Evolutionary conservation across 2,797 vertebrate genomes (phyloP).

Genomic region (Cercopithecus diana): DNA sequence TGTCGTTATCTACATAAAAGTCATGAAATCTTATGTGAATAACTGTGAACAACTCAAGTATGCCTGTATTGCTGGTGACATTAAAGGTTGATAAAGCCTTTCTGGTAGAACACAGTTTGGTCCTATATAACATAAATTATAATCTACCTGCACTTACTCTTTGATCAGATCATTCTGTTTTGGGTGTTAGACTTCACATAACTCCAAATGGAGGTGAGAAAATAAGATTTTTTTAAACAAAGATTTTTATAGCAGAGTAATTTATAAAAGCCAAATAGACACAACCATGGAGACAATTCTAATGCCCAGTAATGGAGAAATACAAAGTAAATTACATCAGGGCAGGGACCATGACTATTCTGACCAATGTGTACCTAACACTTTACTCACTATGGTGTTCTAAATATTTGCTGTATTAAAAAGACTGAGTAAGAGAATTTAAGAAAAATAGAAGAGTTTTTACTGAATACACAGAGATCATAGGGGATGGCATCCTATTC

Average conservation of each 20-base stretch:
- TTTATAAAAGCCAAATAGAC: conserved; percentile 24
- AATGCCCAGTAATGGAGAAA: background rate
- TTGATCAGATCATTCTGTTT: conserved; percentile 8
- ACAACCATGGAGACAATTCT: background rate
- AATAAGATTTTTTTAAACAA: background rate
- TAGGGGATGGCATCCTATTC: background rate
- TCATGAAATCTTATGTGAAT: background rate
- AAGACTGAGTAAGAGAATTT: background rate
- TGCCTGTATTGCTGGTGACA: background rate
- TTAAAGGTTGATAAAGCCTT: background rate
- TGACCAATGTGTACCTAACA: background rate
- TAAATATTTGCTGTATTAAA: background rate
- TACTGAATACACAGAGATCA: background rate
- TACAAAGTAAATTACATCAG: background rate
- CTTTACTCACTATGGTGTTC: background rate
- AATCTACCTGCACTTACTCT: background rate
- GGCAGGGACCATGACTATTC: background rate
- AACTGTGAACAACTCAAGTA: background rate
- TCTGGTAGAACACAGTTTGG: background rate
- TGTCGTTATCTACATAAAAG: background rate
- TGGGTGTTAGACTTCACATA: background rate
- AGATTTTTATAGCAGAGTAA: background rate
- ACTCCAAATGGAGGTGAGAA: background rate
- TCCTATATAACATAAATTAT: background rate
- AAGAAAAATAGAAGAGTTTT: background rate